Conservation (phyloP, 2,113 vertebrate species). For the Sorex fumeus region DNA sequence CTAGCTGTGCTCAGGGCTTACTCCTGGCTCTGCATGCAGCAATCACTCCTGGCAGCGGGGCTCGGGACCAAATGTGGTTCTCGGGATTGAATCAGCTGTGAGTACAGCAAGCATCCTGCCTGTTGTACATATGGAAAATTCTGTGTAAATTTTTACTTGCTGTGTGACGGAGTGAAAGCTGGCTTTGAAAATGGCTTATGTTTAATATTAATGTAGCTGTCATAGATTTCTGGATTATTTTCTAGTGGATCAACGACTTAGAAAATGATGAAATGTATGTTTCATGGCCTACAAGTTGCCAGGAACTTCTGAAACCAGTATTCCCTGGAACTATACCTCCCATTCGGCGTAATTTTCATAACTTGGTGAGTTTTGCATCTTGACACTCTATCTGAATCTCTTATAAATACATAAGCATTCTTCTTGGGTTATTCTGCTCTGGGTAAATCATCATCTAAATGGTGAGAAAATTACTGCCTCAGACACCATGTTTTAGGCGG, state of each 20-base stretch:
- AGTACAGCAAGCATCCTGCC: no score
- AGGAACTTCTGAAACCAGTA: constrained; percentile 93
- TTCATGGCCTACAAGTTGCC: constrained; percentile 93
- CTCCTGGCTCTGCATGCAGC: no score
- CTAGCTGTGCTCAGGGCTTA: no score
- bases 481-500: neutral
- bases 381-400: neutral
- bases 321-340: constrained; percentile 94
- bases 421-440: neutral
- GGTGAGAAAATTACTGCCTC: neutral
- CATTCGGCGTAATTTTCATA: constrained; percentile 96
- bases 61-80: no score
- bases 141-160: constrained; percentile 2
- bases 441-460: neutral
- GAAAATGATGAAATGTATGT: constrained; percentile 94
- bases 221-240: constrained; percentile 69
- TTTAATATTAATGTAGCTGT: constrained; percentile 11
- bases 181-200: constrained; percentile 15
- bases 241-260: constrained; percentile 97
- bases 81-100: no score
- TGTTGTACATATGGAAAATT: neutral
- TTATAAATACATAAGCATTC: neutral
- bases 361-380: constrained; percentile 92
- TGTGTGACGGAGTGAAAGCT: constrained; percentile 35
- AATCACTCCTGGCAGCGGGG: no score